phyloP scores from a whole-genome alignment of 1,140 invertebrate species.

The Bombus confusus region DNA sequence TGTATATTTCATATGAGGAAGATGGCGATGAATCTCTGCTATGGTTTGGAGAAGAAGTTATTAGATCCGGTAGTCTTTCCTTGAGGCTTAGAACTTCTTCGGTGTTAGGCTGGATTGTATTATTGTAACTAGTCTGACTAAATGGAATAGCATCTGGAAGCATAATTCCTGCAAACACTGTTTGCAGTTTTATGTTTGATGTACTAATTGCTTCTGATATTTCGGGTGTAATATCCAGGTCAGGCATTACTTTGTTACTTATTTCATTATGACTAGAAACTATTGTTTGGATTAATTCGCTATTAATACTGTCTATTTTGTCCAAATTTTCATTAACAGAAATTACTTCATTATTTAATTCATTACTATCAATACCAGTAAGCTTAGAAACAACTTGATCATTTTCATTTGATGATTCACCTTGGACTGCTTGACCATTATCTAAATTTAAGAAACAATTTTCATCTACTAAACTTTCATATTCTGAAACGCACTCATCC shows the following conservation, averaged over 20 bases:
- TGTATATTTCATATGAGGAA: slow-evolving; percentile 51
- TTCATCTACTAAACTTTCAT: slow-evolving; percentile 41
- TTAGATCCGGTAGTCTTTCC: slow-evolving; percentile 73
- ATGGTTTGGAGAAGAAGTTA: slow-evolving; percentile 73
- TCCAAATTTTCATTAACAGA: not conserved
- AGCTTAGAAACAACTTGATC: not conserved
- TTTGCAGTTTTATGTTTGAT: slow-evolving; percentile 33
- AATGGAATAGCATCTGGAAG: slow-evolving; percentile 68
- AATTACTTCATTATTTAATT: not conserved
- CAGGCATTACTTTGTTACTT: not conserved
- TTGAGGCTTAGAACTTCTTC: slow-evolving; percentile 35
- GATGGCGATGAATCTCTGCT: slow-evolving; percentile 59
- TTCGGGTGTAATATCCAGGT: not conserved
- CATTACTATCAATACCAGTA: not conserved
- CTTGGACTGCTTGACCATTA: not conserved
- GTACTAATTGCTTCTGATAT: slow-evolving; percentile 1
- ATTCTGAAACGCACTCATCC: slow-evolving; percentile 16
- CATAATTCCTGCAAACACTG: slow-evolving; percentile 57
- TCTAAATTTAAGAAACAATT: slow-evolving; percentile 12
- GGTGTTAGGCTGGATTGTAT: slow-evolving; percentile 26
- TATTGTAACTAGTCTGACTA: slow-evolving; percentile 36
- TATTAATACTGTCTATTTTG: not conserved
- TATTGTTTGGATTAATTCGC: not conserved
- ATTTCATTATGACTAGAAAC: slow-evolving; percentile 3
- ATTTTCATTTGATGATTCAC: not conserved